phyloP scores from a whole-genome alignment of 2,797 vertebrate species.

The Sebastolobus altivelis region DNA sequence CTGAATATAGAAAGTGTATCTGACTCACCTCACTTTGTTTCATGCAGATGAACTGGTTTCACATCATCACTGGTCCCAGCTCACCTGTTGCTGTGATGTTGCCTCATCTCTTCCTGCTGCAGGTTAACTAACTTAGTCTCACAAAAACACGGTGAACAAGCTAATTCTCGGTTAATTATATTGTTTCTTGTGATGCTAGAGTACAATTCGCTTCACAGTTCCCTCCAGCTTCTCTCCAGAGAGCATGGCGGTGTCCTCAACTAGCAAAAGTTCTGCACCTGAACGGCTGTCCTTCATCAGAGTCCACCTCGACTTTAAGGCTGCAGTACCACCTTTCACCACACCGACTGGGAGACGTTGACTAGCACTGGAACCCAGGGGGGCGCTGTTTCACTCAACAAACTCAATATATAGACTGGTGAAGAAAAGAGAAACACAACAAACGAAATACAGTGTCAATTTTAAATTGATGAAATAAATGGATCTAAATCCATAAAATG shows the following conservation, averaged over 20 bases:
- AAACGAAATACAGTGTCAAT: too few species aligned
- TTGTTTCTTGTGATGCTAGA: neutral
- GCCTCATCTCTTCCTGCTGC: neutral
- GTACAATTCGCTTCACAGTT: neutral
- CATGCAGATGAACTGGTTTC: neutral
- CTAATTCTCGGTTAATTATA: neutral
- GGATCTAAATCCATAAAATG: neutral
- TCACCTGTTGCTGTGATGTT: too few species aligned
- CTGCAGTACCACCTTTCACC: slow-evolving; percentile 26
- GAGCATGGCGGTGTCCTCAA: too few species aligned
- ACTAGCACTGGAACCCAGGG: neutral
- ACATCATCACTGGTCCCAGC: too few species aligned
- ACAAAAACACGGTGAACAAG: neutral
- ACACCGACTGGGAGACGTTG: neutral
- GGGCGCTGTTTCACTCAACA: slow-evolving; percentile 16
- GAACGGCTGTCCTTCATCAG: neutral
- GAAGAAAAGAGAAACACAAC: neutral
- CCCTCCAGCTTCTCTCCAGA: too few species aligned
- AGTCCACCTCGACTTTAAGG: neutral
- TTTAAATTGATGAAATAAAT: neutral
- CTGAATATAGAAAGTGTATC: neutral
- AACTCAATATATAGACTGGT: neutral
- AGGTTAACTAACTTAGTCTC: neutral
- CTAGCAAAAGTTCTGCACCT: neutral
- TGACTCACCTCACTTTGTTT: slow-evolving; percentile 5